phyloP scores from a whole-genome alignment of 2,888 invertebrate species.

The Chymomyza procnemis region DNA sequence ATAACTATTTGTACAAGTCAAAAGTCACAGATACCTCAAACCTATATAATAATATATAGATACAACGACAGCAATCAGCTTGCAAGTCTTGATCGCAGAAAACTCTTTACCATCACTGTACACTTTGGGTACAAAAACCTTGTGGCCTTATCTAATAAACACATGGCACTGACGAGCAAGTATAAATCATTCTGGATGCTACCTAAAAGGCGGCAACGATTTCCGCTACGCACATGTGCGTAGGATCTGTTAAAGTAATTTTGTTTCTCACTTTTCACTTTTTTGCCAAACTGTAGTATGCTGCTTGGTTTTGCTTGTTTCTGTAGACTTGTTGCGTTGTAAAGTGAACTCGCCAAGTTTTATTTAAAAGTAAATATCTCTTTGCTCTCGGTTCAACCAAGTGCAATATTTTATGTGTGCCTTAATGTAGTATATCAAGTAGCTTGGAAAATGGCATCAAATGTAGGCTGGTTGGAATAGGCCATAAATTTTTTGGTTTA shows the following conservation, averaged over 20 bases:
- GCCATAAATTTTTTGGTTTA: background rate
- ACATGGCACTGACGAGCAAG: conserved; percentile 16
- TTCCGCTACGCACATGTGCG: conserved; percentile 4
- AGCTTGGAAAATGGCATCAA: background rate
- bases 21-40: too few species aligned
- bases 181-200: conserved; percentile 56
- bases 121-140: background rate
- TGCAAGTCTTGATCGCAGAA: background rate
- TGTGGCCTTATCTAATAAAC: conserved; percentile 36
- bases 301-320: background rate
- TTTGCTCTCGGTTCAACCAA: background rate
- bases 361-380: conserved; percentile 13
- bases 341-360: conserved; percentile 5
- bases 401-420: conserved; percentile 55
- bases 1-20: too few species aligned
- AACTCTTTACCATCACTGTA: background rate
- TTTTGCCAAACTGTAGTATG: background rate
- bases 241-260: background rate
- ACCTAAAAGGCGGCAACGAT: conserved; percentile 38
- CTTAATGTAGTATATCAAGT: background rate
- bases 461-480: background rate
- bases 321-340: conserved; percentile 51
- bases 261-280: background rate
- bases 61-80: background rate
- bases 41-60: too few species aligned